Evolutionary conservation across 2,888 invertebrate genomes (phyloP).

Genomic region (Caenorhabditis imperialis): DNA sequence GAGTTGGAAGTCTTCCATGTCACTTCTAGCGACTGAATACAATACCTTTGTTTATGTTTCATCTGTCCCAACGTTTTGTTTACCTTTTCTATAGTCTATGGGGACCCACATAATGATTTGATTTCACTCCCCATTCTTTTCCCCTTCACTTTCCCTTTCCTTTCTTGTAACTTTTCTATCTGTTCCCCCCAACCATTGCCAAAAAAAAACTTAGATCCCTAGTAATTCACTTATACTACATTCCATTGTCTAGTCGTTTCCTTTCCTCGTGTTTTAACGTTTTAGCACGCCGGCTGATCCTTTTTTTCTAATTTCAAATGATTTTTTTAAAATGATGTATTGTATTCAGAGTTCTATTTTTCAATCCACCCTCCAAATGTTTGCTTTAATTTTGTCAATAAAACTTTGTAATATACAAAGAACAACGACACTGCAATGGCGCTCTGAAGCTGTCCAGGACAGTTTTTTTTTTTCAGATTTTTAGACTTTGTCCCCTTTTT

Average conservation of each 20-base stretch:
- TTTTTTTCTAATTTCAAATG: not conserved
- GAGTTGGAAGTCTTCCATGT: constrained; percentile 72
- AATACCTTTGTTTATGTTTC: not conserved
- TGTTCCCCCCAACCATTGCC: constrained; percentile 7
- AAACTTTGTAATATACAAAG: constrained; percentile 24
- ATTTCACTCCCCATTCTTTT: too few relatives aligned
- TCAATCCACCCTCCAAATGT: constrained; percentile 12
- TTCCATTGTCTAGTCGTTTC: constrained; percentile 48
- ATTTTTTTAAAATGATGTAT: too few relatives aligned
- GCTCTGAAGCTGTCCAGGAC: too few relatives aligned
- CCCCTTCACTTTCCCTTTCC: not conserved
- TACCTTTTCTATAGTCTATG: not conserved
- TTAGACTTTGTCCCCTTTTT: not conserved
- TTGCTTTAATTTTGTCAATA: constrained; percentile 39
- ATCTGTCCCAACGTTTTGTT: not conserved
- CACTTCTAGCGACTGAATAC: constrained; percentile 30
- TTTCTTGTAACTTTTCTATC: too few relatives aligned
- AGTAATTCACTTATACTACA: constrained; percentile 45
- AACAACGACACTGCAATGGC: too few relatives aligned
- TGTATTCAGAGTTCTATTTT: constrained; percentile 29
- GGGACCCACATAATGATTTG: too few relatives aligned
- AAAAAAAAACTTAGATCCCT: not conserved
- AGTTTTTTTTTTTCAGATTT: not conserved
- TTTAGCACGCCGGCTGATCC: constrained; percentile 19
- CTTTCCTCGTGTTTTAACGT: constrained; percentile 42